Percentiles rank a stretch among this genome's conserved stretches.
Evolutionary conservation across 2,113 vertebrate species (phyloP).

Genomic region (Peromyscus leucopus): DNA sequence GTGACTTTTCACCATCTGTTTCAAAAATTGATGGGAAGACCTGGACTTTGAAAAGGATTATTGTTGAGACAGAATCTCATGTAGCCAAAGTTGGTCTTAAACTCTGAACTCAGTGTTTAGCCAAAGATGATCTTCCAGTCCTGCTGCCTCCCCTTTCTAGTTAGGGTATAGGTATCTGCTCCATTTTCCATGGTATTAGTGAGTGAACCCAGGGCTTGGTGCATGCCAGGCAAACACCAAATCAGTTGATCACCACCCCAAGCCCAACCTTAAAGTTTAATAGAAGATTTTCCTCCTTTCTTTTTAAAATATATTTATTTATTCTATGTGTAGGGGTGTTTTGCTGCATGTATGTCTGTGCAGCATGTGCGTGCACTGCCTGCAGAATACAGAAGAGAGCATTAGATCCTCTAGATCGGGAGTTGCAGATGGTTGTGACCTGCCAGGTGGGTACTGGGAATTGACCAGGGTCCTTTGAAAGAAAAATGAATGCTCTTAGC

Average conservation of each 20-base stretch:
- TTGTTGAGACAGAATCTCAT: neutral
- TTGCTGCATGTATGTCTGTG: neutral
- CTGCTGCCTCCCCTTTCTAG: no score
- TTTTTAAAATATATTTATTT: neutral
- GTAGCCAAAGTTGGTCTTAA: neutral
- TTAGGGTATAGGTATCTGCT: neutral
- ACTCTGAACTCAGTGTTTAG: neutral
- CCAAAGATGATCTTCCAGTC: neutral
- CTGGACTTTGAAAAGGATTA: conserved; percentile 6
- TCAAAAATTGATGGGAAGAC: conserved; percentile 3
- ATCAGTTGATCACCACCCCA: no score
- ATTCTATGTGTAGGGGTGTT: neutral
- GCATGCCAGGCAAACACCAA: no score
- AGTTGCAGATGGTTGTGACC: neutral
- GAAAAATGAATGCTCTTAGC: neutral
- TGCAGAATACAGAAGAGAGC: neutral
- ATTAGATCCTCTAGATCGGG: neutral
- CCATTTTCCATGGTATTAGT: neutral
- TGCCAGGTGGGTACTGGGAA: neutral
- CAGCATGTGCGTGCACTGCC: neutral
- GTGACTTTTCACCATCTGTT: conserved; percentile 28
- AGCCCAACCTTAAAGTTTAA: neutral
- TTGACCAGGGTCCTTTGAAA: neutral
- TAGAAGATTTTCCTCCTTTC: neutral
- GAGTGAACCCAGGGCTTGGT: neutral